Evolutionary conservation across 2,113 vertebrate genomes (phyloP).

Genomic region (Circaetus cinerascens): DNA sequence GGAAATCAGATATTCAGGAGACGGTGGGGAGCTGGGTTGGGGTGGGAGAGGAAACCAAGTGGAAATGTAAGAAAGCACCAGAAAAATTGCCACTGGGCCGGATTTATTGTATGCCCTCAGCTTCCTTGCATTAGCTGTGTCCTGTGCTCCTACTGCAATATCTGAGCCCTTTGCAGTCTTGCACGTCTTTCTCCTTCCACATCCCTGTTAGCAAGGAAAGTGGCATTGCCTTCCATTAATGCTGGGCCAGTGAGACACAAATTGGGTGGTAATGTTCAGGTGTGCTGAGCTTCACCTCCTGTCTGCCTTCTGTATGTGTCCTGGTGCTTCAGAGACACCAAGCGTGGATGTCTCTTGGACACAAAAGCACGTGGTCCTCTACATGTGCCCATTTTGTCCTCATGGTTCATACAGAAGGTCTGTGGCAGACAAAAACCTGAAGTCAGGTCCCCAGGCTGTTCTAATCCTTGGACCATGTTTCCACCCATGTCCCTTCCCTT

Average conservation of each 20-base stretch:
- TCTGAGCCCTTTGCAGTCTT: not conserved
- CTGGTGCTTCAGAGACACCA: not conserved
- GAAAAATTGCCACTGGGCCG: not conserved
- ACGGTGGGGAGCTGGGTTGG: not conserved
- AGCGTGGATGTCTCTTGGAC: not conserved
- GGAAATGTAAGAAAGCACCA: not conserved
- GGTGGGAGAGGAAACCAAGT: not conserved
- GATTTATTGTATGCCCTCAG: not conserved
- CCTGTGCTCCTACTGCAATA: not conserved
- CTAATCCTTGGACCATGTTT: not conserved
- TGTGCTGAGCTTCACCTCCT: not conserved
- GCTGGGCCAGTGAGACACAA: not conserved
- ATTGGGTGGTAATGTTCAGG: not conserved
- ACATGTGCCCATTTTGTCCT: fast-evolving
- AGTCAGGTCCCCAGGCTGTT: not conserved
- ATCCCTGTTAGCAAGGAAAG: not conserved
- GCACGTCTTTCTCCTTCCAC: not conserved
- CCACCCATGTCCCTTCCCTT: not conserved
- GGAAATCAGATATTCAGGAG: not conserved
- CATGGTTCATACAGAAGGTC: not conserved
- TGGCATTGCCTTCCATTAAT: not conserved
- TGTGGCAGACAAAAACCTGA: not conserved
- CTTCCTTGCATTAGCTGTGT: not conserved
- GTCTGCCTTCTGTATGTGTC: not conserved
- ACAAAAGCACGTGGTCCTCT: not conserved